Evolutionary conservation across 2,797 vertebrate species (phyloP).

Genomic region (Lepus townsendii): DNA sequence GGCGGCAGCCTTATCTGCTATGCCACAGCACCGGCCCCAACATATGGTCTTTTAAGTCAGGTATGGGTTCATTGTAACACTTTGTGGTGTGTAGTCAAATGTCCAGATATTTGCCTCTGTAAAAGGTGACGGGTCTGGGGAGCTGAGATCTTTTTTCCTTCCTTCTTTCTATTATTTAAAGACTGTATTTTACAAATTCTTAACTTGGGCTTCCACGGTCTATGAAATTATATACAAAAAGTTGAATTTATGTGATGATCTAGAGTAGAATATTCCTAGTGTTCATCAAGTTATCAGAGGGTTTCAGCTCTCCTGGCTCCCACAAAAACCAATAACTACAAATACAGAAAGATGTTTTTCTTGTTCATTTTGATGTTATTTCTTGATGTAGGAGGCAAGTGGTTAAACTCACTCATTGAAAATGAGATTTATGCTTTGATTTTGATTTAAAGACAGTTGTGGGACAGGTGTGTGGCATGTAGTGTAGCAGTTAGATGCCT

Average conservation of each 20-base stretch:
- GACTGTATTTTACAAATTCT: neutral
- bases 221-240: slow-evolving; percentile 46
- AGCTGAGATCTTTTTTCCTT: neutral
- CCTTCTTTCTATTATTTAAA: neutral
- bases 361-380: slow-evolving; percentile 14
- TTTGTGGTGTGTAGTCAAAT: slow-evolving; percentile 32
- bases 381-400: slow-evolving; percentile 17
- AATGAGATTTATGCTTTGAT: neutral
- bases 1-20: too few species aligned
- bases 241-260: slow-evolving; percentile 11
- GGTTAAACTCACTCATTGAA: slow-evolving; percentile 46
- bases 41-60: slow-evolving; percentile 2
- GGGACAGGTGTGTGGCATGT: too few species aligned
- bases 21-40: too few species aligned
- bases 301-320: neutral
- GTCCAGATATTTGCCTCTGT: slow-evolving; percentile 22
- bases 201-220: neutral
- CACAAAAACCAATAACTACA: neutral
- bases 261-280: neutral
- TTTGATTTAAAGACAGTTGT: slow-evolving; percentile 48
- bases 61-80: slow-evolving; percentile 28
- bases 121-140: slow-evolving; percentile 32
- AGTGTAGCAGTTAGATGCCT: neutral
- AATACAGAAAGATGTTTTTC: slow-evolving; percentile 8
- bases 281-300: slow-evolving; percentile 32